A percentile compares a stretch with the other conserved stretches of the same genome.
phyloP scores from a whole-genome alignment of 2,113 vertebrate species.

The Chunga burmeisteri region DNA sequence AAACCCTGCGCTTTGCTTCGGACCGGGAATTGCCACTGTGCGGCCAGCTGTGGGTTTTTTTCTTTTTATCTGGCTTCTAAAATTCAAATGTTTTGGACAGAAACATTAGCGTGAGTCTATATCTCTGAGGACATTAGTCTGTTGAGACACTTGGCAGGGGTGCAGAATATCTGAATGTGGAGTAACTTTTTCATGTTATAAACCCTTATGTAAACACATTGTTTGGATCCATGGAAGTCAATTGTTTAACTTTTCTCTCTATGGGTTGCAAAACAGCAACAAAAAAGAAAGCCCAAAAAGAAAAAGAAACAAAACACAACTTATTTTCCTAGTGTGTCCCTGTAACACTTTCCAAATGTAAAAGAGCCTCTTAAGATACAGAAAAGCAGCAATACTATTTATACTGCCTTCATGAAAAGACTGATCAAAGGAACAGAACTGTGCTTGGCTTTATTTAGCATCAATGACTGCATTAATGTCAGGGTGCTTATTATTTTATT shows the following conservation, averaged over 20 bases:
- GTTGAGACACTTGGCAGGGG: background rate
- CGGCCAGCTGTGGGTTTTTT: background rate
- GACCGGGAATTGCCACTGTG: background rate
- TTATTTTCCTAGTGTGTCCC: background rate
- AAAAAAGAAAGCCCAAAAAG: background rate
- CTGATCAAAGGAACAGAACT: conserved; percentile 44
- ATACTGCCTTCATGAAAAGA: conserved; percentile 41
- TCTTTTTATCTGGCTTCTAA: background rate
- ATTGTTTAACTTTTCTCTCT: conserved; percentile 40
- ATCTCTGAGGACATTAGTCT: background rate
- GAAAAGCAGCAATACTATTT: conserved; percentile 18
- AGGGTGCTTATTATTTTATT: conserved; percentile 46
- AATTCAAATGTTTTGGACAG: conserved; percentile 17
- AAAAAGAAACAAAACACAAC: background rate
- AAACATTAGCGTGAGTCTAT: background rate
- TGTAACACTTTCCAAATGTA: conserved; percentile 19
- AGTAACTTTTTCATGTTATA: background rate
- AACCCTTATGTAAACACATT: conserved; percentile 7
- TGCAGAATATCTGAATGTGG: background rate
- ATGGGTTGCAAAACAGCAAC: background rate
- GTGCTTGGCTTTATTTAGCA: background rate
- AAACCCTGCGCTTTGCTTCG: background rate
- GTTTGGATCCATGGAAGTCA: background rate
- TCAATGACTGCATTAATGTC: conserved; percentile 36
- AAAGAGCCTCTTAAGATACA: conserved; percentile 30